These are phyloP conservation scores for Plecturocebus donacophilus DNA, from an alignment of 2,113 vertebrate genomes.

Conservation along the genomic window DNA sequence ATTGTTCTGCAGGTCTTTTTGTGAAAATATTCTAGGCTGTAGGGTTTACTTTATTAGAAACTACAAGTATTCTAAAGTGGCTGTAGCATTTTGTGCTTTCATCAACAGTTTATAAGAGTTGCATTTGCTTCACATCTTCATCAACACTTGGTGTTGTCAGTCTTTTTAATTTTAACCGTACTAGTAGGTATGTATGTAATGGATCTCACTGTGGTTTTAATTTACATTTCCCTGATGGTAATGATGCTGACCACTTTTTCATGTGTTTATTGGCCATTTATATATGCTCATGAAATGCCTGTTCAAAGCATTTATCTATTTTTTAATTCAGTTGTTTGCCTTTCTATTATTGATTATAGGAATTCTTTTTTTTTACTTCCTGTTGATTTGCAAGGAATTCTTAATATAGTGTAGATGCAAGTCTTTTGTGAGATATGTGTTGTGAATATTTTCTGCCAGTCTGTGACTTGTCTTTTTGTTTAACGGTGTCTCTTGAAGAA, in stretches of 20 bases:
- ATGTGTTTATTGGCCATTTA: neutral
- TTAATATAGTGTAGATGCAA: neutral
- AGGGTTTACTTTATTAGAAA: constrained; percentile 8
- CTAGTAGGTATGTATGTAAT: neutral
- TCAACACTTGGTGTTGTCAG: neutral
- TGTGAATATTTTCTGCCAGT: no score
- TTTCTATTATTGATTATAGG: constrained; percentile 29
- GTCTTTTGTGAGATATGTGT: no score
- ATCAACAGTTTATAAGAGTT: neutral
- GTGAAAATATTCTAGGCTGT: constrained; percentile 23
- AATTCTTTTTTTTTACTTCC: neutral
- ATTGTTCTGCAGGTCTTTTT: neutral
- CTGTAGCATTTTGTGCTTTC: neutral
- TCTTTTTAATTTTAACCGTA: constrained; percentile 23
- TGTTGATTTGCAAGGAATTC: neutral
- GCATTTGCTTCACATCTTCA: neutral
- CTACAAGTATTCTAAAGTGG: neutral
- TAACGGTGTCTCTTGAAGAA: no score
- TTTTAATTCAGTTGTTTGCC: constrained; percentile 7
- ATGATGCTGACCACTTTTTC: neutral
- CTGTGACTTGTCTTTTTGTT: no score
- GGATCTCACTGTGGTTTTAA: neutral
- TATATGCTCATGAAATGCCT: neutral
- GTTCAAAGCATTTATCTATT: neutral
- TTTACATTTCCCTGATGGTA: neutral